Evolutionary conservation across 2,888 invertebrate species (phyloP).

Genomic region (Sphaerophoria rueppellii): DNA sequence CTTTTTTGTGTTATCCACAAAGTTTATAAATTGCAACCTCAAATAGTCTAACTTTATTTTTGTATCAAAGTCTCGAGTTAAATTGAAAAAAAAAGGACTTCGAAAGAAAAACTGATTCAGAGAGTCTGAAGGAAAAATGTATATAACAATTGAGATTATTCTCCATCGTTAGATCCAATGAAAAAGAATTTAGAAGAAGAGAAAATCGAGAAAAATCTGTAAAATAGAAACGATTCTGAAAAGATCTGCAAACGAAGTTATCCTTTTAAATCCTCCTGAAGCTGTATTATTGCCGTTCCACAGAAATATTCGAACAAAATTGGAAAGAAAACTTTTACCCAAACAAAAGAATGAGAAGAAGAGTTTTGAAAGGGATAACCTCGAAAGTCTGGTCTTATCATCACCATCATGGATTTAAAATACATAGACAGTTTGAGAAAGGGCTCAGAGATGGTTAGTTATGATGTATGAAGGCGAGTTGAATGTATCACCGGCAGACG

Average conservation of each 20-base stretch:
- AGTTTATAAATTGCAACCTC: conserved; percentile 2
- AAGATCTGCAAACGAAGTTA: conserved; percentile 36
- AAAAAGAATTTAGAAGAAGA: conserved; percentile 6
- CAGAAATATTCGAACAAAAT: neutral
- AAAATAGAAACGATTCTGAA: conserved; percentile 23
- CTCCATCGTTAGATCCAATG: conserved; percentile 6
- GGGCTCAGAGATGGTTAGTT: no score
- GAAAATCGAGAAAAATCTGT: neutral
- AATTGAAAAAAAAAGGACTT: conserved; percentile 4
- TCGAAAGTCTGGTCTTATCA: no score
- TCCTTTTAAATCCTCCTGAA: conserved; percentile 32
- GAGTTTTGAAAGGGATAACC: no score
- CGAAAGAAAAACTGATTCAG: no score
- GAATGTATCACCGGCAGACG: no score
- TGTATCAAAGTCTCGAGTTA: conserved; percentile 19
- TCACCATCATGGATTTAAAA: no score
- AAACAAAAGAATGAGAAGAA: neutral
- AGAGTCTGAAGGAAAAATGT: neutral
- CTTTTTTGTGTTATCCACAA: neutral
- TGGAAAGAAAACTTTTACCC: neutral
- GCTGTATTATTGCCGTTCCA: neutral
- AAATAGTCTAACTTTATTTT: conserved; percentile 12
- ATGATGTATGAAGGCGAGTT: no score
- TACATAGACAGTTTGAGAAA: no score
- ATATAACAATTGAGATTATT: conserved; percentile 20